Evolutionary conservation across 2,797 vertebrate species (phyloP).

Genomic region (Jordanella pulchra): DNA sequence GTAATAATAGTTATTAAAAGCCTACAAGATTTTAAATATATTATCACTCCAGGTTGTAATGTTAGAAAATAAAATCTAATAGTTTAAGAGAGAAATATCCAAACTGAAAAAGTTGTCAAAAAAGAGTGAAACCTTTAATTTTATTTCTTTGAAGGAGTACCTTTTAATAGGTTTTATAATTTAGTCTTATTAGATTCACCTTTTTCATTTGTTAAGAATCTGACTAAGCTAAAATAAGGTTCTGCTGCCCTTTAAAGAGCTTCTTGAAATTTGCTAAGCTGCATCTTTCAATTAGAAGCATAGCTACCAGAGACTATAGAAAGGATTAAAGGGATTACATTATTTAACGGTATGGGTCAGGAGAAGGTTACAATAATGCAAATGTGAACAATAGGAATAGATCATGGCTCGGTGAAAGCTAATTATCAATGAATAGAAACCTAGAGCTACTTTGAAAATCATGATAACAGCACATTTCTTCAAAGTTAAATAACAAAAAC

Average conservation of each 20-base stretch:
- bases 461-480: neutral
- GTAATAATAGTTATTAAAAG: no score
- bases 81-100: neutral
- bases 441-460: neutral
- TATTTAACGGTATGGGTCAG: neutral
- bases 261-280: neutral
- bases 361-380: neutral
- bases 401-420: neutral
- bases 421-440: neutral
- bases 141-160: neutral
- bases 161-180: neutral
- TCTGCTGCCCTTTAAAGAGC: neutral
- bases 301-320: neutral
- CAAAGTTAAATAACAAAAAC: neutral
- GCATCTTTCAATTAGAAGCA: neutral
- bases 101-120: neutral
- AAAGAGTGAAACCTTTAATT: neutral
- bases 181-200: neutral
- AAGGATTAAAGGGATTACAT: neutral
- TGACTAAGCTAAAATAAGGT: no score
- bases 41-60: neutral
- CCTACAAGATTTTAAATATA: no score
- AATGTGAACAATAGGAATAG: neutral
- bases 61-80: neutral
- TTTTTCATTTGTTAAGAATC: no score